phyloP scores from a whole-genome alignment of 2,888 invertebrate genomes.

The Aleiodes testaceus region DNA sequence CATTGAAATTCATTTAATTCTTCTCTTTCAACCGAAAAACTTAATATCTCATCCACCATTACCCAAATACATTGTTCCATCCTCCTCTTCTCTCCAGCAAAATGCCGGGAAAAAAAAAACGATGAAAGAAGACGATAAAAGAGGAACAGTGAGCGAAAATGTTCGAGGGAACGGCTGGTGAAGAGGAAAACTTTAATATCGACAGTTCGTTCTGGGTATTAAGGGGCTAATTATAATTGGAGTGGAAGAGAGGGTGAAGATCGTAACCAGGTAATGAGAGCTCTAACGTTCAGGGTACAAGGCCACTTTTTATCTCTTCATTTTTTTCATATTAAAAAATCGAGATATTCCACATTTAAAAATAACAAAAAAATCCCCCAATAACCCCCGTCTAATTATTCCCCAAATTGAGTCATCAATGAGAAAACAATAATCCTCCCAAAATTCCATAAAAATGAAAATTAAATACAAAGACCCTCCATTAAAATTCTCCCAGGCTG shows the following conservation, averaged over 20 bases:
- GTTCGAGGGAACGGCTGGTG: background rate
- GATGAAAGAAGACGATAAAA: background rate
- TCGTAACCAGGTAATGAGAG: constrained; percentile 45
- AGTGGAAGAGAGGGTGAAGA: constrained; percentile 31
- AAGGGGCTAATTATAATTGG: constrained; percentile 49
- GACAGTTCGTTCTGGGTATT: constrained; percentile 47
- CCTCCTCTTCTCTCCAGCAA: background rate
- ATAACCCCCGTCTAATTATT: too few relatives aligned
- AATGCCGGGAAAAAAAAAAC: background rate
- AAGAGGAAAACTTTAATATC: constrained; percentile 43
- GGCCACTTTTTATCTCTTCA: constrained; percentile 22
- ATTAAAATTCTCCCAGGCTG: background rate
- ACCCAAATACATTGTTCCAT: background rate
- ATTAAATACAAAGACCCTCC: background rate
- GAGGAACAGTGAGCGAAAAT: background rate
- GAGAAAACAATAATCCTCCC: background rate
- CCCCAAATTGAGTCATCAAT: background rate
- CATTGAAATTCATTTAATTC: too few relatives aligned
- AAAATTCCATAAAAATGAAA: background rate
- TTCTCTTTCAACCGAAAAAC: background rate
- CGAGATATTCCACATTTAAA: background rate
- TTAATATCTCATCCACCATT: constrained; percentile 13
- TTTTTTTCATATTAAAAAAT: background rate
- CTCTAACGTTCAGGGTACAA: constrained; percentile 35
- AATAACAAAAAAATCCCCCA: too few relatives aligned